Evolutionary conservation across 2,797 vertebrate species (phyloP).

Genomic region (Hypotaenidia okinawae): DNA sequence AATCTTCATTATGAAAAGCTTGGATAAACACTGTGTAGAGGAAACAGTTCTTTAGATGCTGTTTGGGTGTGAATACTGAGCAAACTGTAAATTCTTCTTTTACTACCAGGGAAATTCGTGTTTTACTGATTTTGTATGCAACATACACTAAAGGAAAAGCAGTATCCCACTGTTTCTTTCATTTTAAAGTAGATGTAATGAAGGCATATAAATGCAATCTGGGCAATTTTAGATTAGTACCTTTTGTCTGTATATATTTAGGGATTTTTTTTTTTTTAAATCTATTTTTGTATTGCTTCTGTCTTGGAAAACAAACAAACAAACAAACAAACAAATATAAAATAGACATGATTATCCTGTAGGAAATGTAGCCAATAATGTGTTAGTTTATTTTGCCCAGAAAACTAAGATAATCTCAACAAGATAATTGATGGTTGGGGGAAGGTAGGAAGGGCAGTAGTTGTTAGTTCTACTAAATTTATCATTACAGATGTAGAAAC

Average conservation of each 20-base stretch:
- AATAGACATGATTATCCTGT: not conserved
- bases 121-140: not conserved
- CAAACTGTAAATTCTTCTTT: not conserved
- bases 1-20: not conserved
- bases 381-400: not conserved
- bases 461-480: not conserved
- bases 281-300: not conserved
- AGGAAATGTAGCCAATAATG: not conserved
- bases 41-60: not conserved
- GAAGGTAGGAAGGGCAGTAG: not conserved
- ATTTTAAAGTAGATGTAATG: not conserved
- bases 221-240: not conserved
- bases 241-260: not conserved
- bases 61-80: not conserved
- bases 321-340: not conserved
- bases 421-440: not conserved
- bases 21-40: not conserved
- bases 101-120: not conserved
- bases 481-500: not conserved
- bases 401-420: not conserved
- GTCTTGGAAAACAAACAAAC: not conserved
- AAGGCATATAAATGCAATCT: not conserved
- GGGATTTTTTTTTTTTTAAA: not conserved
- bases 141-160: not conserved
- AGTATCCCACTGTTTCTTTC: not conserved